phyloP scores from a whole-genome alignment of 1,140 invertebrate species.

The Heliconius melpomene region DNA sequence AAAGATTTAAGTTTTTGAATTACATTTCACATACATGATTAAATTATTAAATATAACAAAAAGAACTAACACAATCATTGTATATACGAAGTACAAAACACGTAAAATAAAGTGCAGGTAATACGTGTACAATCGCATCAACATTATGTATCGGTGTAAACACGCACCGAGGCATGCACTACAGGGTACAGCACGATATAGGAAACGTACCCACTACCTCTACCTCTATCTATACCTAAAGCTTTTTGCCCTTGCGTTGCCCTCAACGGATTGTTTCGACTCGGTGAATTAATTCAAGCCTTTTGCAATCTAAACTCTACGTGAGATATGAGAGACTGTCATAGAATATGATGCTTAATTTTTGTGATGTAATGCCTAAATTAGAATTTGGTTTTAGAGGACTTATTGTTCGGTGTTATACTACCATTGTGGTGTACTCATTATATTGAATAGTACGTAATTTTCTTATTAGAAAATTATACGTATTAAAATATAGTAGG shows the following conservation, averaged over 20 bases:
- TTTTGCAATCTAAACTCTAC: conserved; percentile 54
- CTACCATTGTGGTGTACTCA: too few species aligned
- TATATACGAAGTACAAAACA: too few species aligned
- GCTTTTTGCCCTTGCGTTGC: conserved; percentile 51
- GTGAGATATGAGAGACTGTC: conserved; percentile 54
- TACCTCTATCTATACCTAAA: conserved; percentile 28
- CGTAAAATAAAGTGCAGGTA: too few species aligned
- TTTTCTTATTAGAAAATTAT: too few species aligned
- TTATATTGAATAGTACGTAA: too few species aligned
- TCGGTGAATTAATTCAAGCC: conserved; percentile 52
- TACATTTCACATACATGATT: too few species aligned
- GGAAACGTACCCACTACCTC: too few species aligned
- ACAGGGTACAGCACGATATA: conserved; percentile 19
- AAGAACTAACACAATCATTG: too few species aligned
- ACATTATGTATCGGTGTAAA: neutral
- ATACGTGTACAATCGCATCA: neutral
- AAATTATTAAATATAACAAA: too few species aligned
- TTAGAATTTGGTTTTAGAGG: neutral
- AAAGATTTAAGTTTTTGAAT: too few species aligned
- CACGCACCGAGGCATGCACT: conserved; percentile 7
- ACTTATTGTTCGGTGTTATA: too few species aligned
- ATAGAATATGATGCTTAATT: conserved; percentile 33
- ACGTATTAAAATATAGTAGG: too few species aligned
- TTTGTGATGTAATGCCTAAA: neutral
- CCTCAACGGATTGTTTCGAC: conserved; percentile 50